phyloP scores from a whole-genome alignment of 1,140 invertebrate genomes.

The Parapsyche elsis region DNA sequence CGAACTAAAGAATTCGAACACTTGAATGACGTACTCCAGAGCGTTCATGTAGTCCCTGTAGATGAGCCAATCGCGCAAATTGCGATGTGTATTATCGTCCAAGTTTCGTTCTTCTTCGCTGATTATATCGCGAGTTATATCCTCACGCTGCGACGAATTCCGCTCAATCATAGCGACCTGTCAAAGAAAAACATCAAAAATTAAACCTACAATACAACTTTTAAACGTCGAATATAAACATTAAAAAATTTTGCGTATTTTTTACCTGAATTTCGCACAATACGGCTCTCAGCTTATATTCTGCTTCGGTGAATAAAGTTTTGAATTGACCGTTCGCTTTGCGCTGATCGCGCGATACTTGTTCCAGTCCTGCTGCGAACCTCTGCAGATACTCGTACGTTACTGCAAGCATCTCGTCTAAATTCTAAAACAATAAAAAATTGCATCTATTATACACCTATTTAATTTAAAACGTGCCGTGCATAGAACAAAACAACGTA shows the following conservation, averaged over 20 bases:
- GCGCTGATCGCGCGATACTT: slow-evolving; percentile 73
- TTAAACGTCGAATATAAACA: slow-evolving; percentile 1
- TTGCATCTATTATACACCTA: neutral
- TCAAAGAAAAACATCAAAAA: slow-evolving; percentile 48
- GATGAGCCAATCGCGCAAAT: slow-evolving; percentile 74
- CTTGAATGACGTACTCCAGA: slow-evolving; percentile 70
- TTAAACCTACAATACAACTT: neutral
- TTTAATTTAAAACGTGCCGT: no score
- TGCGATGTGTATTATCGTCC: slow-evolving; percentile 62
- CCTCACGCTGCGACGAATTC: slow-evolving; percentile 62
- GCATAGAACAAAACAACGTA: no score
- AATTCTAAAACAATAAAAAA: slow-evolving; percentile 53
- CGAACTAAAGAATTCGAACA: slow-evolving; percentile 65
- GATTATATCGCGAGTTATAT: slow-evolving; percentile 72
- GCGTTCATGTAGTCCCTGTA: slow-evolving; percentile 75
- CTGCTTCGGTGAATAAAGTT: slow-evolving; percentile 68
- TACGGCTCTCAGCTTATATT: slow-evolving; percentile 69
- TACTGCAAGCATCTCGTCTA: slow-evolving; percentile 67
- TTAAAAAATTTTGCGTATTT: slow-evolving; percentile 6
- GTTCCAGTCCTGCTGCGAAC: slow-evolving; percentile 75
- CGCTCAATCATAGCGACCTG: slow-evolving; percentile 70
- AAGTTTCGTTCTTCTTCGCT: slow-evolving; percentile 64
- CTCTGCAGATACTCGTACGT: slow-evolving; percentile 73
- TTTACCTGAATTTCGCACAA: slow-evolving; percentile 64
- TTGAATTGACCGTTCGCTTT: slow-evolving; percentile 64